Base-by-base conservation (phyloP, 2,888 invertebrate species). In the Tanypteryx hageni region DNA sequence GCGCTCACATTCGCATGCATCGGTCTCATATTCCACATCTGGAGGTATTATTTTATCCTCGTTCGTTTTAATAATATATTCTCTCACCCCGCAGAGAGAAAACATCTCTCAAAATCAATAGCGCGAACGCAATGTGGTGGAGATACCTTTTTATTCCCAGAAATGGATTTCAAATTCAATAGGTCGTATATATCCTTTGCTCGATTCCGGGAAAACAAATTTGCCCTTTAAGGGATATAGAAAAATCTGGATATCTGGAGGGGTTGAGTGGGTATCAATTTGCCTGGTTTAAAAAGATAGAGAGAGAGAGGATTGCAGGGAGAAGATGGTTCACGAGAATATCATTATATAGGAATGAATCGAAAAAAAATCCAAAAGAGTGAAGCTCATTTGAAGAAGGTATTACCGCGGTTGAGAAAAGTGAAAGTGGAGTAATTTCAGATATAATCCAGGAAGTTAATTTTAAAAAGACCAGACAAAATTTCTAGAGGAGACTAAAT, bases 131-230 rank as follows among this genome's bases (percentile, higher is more conserved):
- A 76, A 22, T 18, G 76, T 76, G 76, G 22, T 76, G 76, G 76
- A 76, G 22, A 76, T 76, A 22, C 76, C 76, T 76, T 76, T 76
- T 76, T 76, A 76, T 76, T 27, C 27, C 5, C 22, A 76, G 27
- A 27, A 76, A 76, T 76, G 76, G 27, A 22, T 76, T 76, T 76
- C 27, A 27, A 76, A 76, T 76, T 27, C 76, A 76, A 27, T 76
- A 76, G 76, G 22, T 76, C 44, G 44, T 44, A 44, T 44, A 44
- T 44, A 44, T 5, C 44, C 44, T 22, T 13, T 13, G 22, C 22
- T 13, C 76, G 27, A 18, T 76, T 27, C 76, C 22, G 11, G 22
- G 76, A 27, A 18, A 27, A 76, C 22, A 13, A 76, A 76, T 27
- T 22, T 22, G 27, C 22, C 27, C 27, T 76, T 76, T 27, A 27